These are phyloP conservation scores for Cheilosia vulpina DNA, from an alignment of 2,888 invertebrate species.

Conservation along the genomic window DNA sequence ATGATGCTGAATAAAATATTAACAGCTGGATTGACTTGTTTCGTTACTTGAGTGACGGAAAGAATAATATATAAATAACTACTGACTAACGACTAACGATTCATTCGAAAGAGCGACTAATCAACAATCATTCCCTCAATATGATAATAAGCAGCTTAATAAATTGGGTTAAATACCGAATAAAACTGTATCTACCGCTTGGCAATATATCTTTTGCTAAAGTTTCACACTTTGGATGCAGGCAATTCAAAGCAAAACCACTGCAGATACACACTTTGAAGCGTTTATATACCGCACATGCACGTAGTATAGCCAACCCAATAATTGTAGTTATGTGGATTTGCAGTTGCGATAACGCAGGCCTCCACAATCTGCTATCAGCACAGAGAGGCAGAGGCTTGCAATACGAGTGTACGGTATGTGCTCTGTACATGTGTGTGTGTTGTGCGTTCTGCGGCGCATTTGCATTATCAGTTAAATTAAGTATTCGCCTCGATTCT, in stretches of 20 bases:
- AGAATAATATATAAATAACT: not conserved
- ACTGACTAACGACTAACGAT: not conserved
- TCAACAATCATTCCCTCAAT: not conserved
- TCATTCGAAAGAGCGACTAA: not conserved
- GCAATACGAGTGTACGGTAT: not conserved
- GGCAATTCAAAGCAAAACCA: too few relatives aligned
- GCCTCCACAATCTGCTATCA: slow-evolving; percentile 32
- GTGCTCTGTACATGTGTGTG: not conserved
- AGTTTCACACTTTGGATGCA: too few relatives aligned
- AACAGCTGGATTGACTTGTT: too few relatives aligned
- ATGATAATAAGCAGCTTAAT: too few relatives aligned
- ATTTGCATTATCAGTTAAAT: slow-evolving; percentile 73
- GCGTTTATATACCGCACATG: too few relatives aligned
- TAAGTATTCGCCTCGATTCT: slow-evolving; percentile 60
- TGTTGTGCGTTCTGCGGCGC: slow-evolving; percentile 42
- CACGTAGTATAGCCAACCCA: not conserved
- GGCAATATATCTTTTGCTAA: too few relatives aligned
- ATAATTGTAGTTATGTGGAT: slow-evolving; percentile 5
- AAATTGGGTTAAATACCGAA: too few relatives aligned
- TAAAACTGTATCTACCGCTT: too few relatives aligned
- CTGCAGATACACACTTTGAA: too few relatives aligned
- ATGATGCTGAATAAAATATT: too few relatives aligned
- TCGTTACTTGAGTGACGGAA: too few relatives aligned
- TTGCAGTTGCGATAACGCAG: slow-evolving; percentile 28
- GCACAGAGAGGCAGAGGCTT: not conserved